Conservation (phyloP, 2,113 vertebrate species). For the Trogon melanurus region DNA sequence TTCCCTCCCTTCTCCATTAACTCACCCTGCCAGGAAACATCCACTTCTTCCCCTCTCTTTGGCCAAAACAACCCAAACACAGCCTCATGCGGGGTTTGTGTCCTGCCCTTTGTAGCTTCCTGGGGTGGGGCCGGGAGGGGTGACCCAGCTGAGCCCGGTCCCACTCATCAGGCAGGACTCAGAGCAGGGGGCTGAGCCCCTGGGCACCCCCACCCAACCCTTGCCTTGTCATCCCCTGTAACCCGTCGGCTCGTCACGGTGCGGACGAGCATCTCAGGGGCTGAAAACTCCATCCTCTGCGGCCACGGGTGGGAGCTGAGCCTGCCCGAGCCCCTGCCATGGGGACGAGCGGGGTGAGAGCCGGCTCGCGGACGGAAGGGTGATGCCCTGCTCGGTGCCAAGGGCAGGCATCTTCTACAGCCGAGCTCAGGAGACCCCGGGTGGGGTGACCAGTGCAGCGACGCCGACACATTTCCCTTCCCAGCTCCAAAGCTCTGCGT, state of each 20-base stretch:
- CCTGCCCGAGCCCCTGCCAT: background rate
- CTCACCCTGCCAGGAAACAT: accelerated
- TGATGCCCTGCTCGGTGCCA: background rate
- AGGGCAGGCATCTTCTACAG: accelerated
- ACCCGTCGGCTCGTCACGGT: accelerated
- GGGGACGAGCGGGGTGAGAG: accelerated
- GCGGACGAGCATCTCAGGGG: accelerated
- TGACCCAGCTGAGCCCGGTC: background rate
- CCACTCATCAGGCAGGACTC: background rate
- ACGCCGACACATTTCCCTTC: accelerated
- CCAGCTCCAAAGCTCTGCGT: accelerated
- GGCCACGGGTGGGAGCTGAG: background rate
- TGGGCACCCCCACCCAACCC: background rate
- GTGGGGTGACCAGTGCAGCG: accelerated
- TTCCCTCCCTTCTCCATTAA: too few relatives aligned
- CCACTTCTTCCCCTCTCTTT: background rate
- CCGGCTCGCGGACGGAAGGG: accelerated
- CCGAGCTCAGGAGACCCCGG: too few relatives aligned
- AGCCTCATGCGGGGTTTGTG: accelerated
- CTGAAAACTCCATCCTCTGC: accelerated
- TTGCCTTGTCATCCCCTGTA: background rate
- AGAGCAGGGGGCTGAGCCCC: background rate
- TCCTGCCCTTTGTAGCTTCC: background rate
- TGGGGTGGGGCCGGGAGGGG: background rate
- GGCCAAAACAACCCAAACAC: background rate